Base-by-base conservation (phyloP, 2,888 invertebrate species). In the Polydesmus complanatus region DNA sequence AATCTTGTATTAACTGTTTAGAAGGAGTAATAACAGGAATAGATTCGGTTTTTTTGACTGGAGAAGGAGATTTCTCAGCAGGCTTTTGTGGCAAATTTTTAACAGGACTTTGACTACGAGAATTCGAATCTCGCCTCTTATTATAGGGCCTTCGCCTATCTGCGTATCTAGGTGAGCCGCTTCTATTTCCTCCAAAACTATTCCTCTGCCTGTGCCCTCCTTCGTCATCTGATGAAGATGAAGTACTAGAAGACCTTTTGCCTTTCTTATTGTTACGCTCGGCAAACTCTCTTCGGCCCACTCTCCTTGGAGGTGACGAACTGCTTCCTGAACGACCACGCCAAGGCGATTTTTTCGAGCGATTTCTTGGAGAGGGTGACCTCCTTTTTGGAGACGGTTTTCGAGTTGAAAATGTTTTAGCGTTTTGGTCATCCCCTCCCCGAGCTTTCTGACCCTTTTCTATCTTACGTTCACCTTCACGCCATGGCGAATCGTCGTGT, bases 1-100 rank as follows among this genome's bases (percentile, higher is more conserved):
- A 60, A 48, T 60, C 60, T 27, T 60, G 60, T 18, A 60, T 54
- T 2, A 60, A 48, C 21, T 60, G 54, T 14, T 54, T 37, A 19
- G 27, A 54, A 1, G 55, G 48, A 19, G 54, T 21, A 0, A 48
- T 37, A 5, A 51, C 50, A 51, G 2, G 58, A 27, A 27, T 59
- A 37, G 53, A 19, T 54, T 54, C 54, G 11, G 18, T 3, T 25
- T 22, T 26, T 54, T 25, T 21, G 23, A 5, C n/a, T 51, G 52
- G 52, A n/a, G 52, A 51, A 51, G 52, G 8, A 51, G 52, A 51
- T 51, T 51, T 51, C 8, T n/a, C 22, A 21, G n/a, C 52, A 37
- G 37, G 14, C 5, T 5, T 8, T 37, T 14, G 37, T 37, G 37
- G 37, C 14, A 14, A 37, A 8, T 14, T 37, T 14, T 37, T 37